phyloP scores from a whole-genome alignment of 2,113 vertebrate genomes.

The Loxodonta africana region DNA sequence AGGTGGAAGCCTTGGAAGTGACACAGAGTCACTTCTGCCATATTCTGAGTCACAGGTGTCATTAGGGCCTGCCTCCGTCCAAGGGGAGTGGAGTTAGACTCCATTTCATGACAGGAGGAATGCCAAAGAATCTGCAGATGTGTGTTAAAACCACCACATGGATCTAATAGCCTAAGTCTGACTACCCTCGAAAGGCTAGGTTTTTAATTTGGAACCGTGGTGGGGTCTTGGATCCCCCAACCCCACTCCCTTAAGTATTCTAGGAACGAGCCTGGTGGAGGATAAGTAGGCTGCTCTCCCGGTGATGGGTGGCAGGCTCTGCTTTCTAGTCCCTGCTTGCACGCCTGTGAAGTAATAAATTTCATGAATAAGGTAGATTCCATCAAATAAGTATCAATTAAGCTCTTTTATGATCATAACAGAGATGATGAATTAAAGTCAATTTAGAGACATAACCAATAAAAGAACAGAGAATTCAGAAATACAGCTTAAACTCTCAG shows the following conservation, averaged over 20 bases:
- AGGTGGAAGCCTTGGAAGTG: background rate
- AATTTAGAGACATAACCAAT: slow-evolving; percentile 43
- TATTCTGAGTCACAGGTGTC: background rate
- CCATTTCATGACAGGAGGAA: background rate
- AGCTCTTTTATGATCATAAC: slow-evolving; percentile 71
- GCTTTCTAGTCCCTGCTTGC: background rate
- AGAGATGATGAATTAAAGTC: slow-evolving; percentile 64
- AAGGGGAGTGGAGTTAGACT: background rate
- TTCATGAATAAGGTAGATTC: slow-evolving; percentile 66
- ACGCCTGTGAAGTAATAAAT: slow-evolving; percentile 35
- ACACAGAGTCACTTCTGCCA: background rate
- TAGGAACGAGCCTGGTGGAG: background rate
- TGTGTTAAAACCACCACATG: background rate
- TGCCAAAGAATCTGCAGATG: background rate
- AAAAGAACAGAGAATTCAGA: slow-evolving; percentile 1
- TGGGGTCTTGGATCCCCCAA: background rate
- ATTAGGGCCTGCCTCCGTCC: background rate
- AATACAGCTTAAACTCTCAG: background rate
- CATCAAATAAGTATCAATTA: slow-evolving; percentile 76
- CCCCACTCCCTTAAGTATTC: background rate
- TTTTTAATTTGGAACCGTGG: background rate
- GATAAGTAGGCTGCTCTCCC: background rate
- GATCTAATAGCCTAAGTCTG: background rate
- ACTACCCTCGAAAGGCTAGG: background rate
- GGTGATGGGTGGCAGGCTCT: background rate